Conservation (phyloP, 2,797 vertebrate species). For the Xerus rutilus region DNA sequence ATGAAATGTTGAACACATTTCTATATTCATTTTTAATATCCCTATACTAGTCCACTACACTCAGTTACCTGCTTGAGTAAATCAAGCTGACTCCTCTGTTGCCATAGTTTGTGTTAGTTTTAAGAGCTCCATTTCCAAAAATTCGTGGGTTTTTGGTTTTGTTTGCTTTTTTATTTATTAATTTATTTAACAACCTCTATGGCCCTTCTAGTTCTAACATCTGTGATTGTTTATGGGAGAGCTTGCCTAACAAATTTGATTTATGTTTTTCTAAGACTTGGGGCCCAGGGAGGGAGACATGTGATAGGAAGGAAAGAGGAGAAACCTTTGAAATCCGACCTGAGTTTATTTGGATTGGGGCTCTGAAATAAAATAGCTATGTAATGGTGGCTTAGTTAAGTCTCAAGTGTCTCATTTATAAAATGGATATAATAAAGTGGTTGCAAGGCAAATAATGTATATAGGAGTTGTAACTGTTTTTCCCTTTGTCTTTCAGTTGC, state of each 20-base stretch:
- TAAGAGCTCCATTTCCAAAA: background rate
- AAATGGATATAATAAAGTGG: background rate
- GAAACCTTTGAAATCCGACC: conserved; percentile 41
- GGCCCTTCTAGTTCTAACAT: background rate
- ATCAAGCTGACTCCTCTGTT: background rate
- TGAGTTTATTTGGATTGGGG: conserved; percentile 22
- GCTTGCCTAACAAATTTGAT: background rate
- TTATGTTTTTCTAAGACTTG: conserved; percentile 15
- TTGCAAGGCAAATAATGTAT: background rate
- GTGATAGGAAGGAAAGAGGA: background rate
- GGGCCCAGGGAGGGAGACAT: background rate
- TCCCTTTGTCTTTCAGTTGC: background rate
- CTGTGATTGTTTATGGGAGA: conserved; percentile 11
- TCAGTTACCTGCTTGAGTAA: conserved; percentile 16
- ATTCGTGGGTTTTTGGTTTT: background rate
- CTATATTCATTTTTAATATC: background rate
- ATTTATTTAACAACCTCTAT: background rate
- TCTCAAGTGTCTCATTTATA: conserved; percentile 10
- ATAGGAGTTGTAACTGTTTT: background rate
- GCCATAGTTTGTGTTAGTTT: background rate
- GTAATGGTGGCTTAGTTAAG: background rate
- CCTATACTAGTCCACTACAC: background rate
- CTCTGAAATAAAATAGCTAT: background rate
- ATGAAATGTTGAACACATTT: background rate
- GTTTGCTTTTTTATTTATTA: background rate